These are phyloP conservation scores for Encarsia formosa DNA, from an alignment of 2,888 invertebrate genomes.

Conservation along the genomic window DNA sequence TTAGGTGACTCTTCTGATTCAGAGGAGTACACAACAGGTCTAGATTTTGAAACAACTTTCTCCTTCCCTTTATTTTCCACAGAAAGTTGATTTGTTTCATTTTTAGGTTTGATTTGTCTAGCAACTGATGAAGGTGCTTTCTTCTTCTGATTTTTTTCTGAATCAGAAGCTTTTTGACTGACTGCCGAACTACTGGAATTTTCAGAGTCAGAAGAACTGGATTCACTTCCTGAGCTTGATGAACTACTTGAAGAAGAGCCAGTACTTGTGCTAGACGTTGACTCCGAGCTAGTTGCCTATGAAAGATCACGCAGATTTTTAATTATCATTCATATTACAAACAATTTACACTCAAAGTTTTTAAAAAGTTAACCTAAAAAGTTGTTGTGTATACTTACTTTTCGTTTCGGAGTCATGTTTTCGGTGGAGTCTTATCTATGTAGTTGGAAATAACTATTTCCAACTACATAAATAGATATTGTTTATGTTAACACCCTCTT, in stretches of 20 bases:
- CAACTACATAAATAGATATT: no score
- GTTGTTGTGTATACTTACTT: slow-evolving; percentile 34
- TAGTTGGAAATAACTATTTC: no score
- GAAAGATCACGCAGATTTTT: slow-evolving; percentile 3
- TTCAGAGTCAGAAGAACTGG: slow-evolving; percentile 48
- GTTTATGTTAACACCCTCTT: no score
- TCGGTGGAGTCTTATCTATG: slow-evolving; percentile 28
- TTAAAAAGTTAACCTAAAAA: slow-evolving; percentile 24
- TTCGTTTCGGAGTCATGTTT: slow-evolving; percentile 48
- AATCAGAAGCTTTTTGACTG: slow-evolving; percentile 45
- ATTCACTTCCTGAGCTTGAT: slow-evolving; percentile 48
- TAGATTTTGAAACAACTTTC: slow-evolving; percentile 36
- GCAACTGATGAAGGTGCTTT: slow-evolving; percentile 29
- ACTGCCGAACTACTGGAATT: slow-evolving; percentile 46
- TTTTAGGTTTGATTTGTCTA: slow-evolving; percentile 43
- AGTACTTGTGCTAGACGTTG: slow-evolving; percentile 45
- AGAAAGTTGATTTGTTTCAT: slow-evolving; percentile 32
- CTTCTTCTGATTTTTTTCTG: slow-evolving; percentile 43
- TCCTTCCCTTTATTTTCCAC: slow-evolving; percentile 44
- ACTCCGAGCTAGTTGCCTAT: slow-evolving; percentile 49
- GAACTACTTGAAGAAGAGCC: slow-evolving; percentile 48
- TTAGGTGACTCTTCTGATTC: slow-evolving; percentile 47
- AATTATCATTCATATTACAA: not conserved
- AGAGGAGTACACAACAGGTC: slow-evolving; percentile 44
- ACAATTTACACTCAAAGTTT: slow-evolving; percentile 5